Conservation (phyloP, 2,888 invertebrate genomes). For the Scotopteryx bipunctaria region DNA sequence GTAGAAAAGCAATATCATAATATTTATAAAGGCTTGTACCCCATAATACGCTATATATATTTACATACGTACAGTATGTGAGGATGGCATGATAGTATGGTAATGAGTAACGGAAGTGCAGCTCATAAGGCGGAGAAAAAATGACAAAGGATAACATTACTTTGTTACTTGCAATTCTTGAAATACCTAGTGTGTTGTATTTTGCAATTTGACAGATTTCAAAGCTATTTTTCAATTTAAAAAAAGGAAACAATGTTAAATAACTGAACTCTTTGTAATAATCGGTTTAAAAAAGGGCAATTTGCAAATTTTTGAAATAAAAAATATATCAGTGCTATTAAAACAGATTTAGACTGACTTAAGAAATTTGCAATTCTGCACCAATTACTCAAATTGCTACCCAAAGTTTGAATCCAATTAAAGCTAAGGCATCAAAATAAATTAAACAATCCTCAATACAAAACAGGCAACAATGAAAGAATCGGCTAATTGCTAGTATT, state of each 20-base stretch:
- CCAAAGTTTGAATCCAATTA: constrained; percentile 27
- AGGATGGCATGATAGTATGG: constrained; percentile 7
- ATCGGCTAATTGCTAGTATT: constrained; percentile 32
- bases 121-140: constrained; percentile 16
- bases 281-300: too few species aligned
- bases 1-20: not conserved
- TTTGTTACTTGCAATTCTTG: not conserved
- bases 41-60: not conserved
- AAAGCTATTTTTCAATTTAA: too few species aligned
- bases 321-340: not conserved
- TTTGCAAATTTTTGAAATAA: not conserved
- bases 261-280: too few species aligned
- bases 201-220: too few species aligned
- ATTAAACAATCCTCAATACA: constrained; percentile 32
- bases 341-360: not conserved
- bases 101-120: constrained; percentile 15
- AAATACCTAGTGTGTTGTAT: too few species aligned
- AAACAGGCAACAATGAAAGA: constrained; percentile 33
- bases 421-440: constrained; percentile 32
- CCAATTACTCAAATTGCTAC: constrained; percentile 24
- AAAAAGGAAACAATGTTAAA: too few species aligned
- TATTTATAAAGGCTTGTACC: not conserved
- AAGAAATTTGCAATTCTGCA: not conserved
- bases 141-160: constrained; percentile 1
- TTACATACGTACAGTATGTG: too few species aligned